Base-by-base conservation (phyloP, 2,113 vertebrate species). In the Tragelaphus buxtoni region DNA sequence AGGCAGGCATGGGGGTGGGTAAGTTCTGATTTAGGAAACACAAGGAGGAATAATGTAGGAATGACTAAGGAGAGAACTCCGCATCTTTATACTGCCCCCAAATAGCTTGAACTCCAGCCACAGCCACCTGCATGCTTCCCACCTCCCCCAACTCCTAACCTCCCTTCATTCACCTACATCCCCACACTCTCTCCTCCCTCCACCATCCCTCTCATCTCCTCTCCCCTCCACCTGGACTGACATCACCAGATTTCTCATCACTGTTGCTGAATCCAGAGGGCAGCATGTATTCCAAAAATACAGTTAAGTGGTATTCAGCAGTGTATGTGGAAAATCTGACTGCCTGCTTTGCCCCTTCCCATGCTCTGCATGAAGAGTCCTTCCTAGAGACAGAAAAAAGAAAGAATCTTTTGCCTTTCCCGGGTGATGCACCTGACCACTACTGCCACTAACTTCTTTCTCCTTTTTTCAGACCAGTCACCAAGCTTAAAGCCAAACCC, bases 401-500 rank as follows among this genome's bases (percentile, higher is more conserved):
- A 49, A 76, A 35, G 12, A 39, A 32, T 17, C 45, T 58, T 88
- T 60, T 92, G 14, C 89, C 61, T 85, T 53, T 87, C 90, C 91
- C 4, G 32, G 72, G 30, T 69, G 81, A 22, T 4, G 3, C 26
- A n/a, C 26, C 45, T 94, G 49, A 80, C 72, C 35, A 47, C 90
- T 35, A 9, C 85, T 74, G 83, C 77, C 94, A 1, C 10, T 98
- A 88, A 98, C 0, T 16, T 49, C 93, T 97, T 72, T 98, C 99
- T 99, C 99, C 99, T 99, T 98, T 99, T 99, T 99, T 98, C 99
- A 99, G 99, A 99, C 98, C 97, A 98, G 93, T 98, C 97, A 90
- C 98, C 98, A 99, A 99, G 98, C 97, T 98, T 98, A 98, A 98
- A 98, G 95, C 98, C 99, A 99, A 99, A 99, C 98, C 98, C 99